Evolutionary conservation across 2,888 invertebrate species (phyloP).

Genomic region (Xylophagus ater): DNA sequence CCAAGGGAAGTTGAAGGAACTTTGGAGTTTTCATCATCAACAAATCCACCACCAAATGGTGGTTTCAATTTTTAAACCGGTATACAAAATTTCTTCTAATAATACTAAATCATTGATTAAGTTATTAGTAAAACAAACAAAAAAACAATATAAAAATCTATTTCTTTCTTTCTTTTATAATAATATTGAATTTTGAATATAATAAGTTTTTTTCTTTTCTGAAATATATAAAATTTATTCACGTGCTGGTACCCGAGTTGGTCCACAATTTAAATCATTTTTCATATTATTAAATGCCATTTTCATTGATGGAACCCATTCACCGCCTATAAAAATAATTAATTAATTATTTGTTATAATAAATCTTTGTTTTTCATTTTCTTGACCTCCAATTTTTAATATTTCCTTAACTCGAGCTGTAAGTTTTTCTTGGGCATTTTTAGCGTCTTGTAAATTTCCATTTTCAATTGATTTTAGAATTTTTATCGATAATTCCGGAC

Average conservation of each 20-base stretch:
- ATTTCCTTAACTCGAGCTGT: constrained; percentile 15
- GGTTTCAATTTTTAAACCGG: no score
- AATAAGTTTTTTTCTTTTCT: no score
- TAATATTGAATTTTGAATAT: no score
- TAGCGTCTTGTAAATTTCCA: constrained; percentile 14
- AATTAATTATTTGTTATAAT: background rate
- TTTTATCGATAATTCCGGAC: constrained; percentile 46
- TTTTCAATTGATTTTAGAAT: constrained; percentile 43
- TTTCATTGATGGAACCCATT: constrained; percentile 23
- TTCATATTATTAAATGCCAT: constrained; percentile 16
- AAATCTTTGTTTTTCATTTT: background rate
- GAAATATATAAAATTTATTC: no score
- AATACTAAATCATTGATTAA: no score
- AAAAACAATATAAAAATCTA: no score
- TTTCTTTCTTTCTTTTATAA: no score
- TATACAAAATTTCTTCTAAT: no score
- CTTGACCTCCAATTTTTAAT: constrained; percentile 14
- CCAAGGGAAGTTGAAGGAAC: constrained; percentile 33
- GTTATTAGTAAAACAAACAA: no score
- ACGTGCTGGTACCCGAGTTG: no score
- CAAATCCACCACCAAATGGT: no score
- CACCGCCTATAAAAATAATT: constrained; percentile 13
- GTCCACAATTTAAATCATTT: constrained; percentile 15
- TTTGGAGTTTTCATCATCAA: constrained; percentile 29
- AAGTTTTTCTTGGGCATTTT: constrained; percentile 14